Evolutionary conservation across 2,797 vertebrate genomes (phyloP).

Genomic region (Delichon dasypus): DNA sequence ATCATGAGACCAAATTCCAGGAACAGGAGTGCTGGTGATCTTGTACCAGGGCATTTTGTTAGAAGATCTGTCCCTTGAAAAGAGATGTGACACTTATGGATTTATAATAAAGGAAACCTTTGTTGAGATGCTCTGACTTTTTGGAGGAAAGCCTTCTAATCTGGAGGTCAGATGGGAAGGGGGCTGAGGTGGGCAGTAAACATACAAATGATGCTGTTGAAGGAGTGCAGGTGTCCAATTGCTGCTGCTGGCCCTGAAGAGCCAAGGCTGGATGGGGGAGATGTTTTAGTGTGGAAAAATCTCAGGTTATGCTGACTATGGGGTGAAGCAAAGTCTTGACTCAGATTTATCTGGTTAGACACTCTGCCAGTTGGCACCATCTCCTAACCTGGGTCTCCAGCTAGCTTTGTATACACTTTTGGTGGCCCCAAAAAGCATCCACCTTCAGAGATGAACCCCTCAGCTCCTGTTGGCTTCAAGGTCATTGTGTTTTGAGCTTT

Average conservation of each 20-base stretch:
- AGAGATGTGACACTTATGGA: background rate
- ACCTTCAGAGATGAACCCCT: background rate
- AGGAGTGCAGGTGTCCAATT: background rate
- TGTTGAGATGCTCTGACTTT: background rate
- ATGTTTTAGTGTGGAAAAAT: background rate
- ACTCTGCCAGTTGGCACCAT: background rate
- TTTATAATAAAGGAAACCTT: background rate
- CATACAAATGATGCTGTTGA: background rate
- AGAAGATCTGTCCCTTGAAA: background rate
- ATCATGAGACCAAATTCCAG: background rate
- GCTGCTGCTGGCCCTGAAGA: background rate
- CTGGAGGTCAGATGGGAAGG: background rate
- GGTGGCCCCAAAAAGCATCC: background rate
- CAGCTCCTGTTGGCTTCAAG: background rate
- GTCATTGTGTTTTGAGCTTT: background rate
- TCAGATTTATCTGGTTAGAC: background rate
- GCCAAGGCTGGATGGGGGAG: background rate
- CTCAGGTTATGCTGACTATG: background rate
- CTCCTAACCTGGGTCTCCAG: background rate
- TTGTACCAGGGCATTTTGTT: background rate
- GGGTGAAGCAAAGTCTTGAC: background rate
- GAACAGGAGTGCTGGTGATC: background rate
- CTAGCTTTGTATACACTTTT: fast-evolving
- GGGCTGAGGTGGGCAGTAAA: background rate
- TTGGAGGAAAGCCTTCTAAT: background rate